A percentile compares a stretch with the other conserved stretches of the same genome.
phyloP scores from a whole-genome alignment of 2,797 vertebrate species.

The Anableps anableps region DNA sequence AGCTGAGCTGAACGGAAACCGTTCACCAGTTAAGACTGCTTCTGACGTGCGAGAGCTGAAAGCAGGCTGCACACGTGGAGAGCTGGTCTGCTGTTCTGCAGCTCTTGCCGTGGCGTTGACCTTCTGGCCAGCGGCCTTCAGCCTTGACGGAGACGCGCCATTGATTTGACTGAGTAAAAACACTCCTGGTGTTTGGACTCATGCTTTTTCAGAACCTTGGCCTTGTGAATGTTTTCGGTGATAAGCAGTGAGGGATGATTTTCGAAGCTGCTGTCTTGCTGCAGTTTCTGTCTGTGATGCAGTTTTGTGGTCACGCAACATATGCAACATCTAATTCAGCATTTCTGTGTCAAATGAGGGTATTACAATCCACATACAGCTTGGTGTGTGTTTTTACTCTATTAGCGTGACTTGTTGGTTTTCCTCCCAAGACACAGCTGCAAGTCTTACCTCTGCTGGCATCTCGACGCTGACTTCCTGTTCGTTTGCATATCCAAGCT shows the following conservation, averaged over 20 bases:
- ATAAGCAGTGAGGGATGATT: background rate
- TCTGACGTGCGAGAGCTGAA: background rate
- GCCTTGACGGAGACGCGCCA: constrained; percentile 18
- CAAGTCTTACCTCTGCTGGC: background rate
- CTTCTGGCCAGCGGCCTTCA: background rate
- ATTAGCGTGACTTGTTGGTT: background rate
- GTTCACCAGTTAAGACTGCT: background rate
- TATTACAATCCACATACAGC: no score
- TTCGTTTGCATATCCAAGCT: background rate
- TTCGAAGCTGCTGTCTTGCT: background rate
- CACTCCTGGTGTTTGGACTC: background rate
- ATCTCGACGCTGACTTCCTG: background rate
- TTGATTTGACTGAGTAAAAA: constrained; percentile 14
- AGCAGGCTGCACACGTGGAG: background rate
- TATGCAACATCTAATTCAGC: background rate
- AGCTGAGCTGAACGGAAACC: constrained; percentile 19
- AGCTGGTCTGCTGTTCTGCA: background rate
- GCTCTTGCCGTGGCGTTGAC: background rate
- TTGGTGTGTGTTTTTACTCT: background rate
- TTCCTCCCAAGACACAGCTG: background rate
- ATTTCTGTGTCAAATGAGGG: background rate
- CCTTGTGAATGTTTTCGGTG: background rate
- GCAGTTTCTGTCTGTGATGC: background rate
- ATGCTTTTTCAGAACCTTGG: constrained; percentile 24
- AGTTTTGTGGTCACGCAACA: constrained; percentile 1